phyloP scores from a whole-genome alignment of 64 coral and sea anemone species.

The Dendrophyllia cribrosa region DNA sequence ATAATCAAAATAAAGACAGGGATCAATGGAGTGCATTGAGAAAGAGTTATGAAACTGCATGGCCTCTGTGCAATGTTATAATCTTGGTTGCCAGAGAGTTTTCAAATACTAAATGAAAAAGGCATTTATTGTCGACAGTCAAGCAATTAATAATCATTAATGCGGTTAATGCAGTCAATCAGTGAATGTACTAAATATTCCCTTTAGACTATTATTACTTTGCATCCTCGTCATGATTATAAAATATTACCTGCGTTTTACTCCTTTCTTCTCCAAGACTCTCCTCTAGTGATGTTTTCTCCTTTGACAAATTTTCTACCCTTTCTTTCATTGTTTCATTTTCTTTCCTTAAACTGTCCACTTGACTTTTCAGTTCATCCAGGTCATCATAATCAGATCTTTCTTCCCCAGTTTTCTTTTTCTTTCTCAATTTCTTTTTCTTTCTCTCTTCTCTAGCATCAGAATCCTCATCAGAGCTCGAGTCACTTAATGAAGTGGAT shows the following conservation, averaged over 20 bases:
- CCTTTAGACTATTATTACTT: no score
- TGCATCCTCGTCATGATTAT: no score
- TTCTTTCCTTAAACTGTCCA: neutral
- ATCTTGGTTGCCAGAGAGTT: no score
- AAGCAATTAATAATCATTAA: no score
- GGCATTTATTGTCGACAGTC: no score
- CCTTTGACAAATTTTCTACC: slow-evolving; percentile 10
- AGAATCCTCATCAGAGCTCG: slow-evolving; percentile 1
- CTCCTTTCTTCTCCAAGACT: slow-evolving; percentile 6
- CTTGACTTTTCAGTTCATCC: neutral
- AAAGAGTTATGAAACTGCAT: no score
- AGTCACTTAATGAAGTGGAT: neutral
- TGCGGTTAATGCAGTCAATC: no score
- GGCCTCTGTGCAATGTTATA: no score
- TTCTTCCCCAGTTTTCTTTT: neutral
- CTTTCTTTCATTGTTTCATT: slow-evolving; percentile 3
- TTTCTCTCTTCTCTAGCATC: neutral
- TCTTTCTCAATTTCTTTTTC: slow-evolving; percentile 16
- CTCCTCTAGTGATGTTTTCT: slow-evolving; percentile 12
- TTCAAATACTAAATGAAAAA: no score
- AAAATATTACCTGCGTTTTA: slow-evolving; percentile 7
- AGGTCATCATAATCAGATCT: neutral
- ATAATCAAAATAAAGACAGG: no score
- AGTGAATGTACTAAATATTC: no score
- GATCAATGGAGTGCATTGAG: no score